Conservation (phyloP, 1,140 invertebrate genomes). For the Brevipalpus yothersi region DNA sequence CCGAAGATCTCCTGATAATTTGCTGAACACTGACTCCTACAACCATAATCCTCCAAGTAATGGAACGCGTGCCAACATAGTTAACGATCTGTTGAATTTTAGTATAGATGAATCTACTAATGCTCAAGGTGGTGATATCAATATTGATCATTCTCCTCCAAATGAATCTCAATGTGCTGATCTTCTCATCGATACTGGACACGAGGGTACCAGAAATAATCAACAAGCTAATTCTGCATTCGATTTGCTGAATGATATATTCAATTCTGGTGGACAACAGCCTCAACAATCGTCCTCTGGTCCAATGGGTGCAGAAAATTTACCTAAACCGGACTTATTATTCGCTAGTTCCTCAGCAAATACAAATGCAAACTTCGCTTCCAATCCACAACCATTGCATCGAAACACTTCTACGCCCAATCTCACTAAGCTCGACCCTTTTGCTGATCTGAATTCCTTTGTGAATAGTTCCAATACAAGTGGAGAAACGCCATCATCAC, state of each 20-base stretch:
- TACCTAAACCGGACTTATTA: background rate
- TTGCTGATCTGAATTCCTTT: conserved; percentile 25
- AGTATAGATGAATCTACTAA: background rate
- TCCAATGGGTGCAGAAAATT: background rate
- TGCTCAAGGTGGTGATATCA: too few species aligned
- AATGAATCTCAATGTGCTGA: background rate
- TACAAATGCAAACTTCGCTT: background rate
- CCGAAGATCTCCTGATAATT: background rate
- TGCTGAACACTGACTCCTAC: background rate
- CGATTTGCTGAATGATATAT: conserved; percentile 2
- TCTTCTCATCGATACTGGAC: background rate
- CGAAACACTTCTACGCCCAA: conserved; percentile 33
- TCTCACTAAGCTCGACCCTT: conserved; percentile 26
- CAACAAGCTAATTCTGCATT: background rate
- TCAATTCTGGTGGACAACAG: background rate
- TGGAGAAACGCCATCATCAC: background rate
- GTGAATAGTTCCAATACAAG: background rate
- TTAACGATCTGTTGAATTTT: conserved; percentile 2
- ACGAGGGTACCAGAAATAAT: background rate
- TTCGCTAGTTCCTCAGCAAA: background rate
- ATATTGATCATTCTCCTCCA: background rate
- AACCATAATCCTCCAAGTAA: background rate
- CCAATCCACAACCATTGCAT: conserved; percentile 19
- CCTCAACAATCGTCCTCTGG: background rate
- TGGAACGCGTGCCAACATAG: background rate